These are phyloP conservation scores for Chironomus tepperi DNA, from an alignment of 1,140 invertebrate genomes.

Conservation along the genomic window DNA sequence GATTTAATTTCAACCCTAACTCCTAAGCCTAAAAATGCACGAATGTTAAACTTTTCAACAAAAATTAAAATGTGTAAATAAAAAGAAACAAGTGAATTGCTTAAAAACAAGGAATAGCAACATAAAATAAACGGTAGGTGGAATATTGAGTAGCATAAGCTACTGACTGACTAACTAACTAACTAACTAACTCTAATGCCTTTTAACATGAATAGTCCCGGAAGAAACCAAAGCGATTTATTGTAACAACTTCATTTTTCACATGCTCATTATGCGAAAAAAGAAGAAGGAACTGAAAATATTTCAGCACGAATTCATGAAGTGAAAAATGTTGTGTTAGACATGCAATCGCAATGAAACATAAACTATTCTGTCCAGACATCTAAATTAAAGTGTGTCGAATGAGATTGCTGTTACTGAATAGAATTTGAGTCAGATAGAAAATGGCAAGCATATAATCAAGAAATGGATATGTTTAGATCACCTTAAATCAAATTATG, in stretches of 20 bases:
- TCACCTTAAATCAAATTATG: conserved; percentile 3
- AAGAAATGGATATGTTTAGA: conserved; percentile 1
- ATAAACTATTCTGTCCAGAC: conserved; percentile 7
- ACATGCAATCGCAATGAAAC: not conserved
- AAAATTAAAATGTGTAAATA: too few species aligned
- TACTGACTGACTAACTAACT: too few species aligned
- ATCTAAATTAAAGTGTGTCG: not conserved
- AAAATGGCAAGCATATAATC: too few species aligned
- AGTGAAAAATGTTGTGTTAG: conserved; percentile 8
- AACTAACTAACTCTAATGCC: not conserved
- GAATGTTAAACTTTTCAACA: too few species aligned
- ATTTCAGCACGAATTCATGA: too few species aligned
- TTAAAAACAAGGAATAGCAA: too few species aligned
- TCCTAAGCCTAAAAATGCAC: too few species aligned
- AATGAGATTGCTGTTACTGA: not conserved
- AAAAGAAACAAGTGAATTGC: too few species aligned
- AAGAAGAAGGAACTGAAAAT: too few species aligned
- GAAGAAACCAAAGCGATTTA: conserved; percentile 12
- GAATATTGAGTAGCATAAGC: too few species aligned
- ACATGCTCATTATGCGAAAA: not conserved
- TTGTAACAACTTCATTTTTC: conserved; percentile 12
- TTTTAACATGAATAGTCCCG: not conserved
- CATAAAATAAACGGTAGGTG: too few species aligned
- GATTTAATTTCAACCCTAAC: too few species aligned
- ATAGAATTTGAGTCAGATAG: not conserved